Base-by-base conservation (phyloP, 2,797 vertebrate species). In the Carcharodon carcharias region DNA sequence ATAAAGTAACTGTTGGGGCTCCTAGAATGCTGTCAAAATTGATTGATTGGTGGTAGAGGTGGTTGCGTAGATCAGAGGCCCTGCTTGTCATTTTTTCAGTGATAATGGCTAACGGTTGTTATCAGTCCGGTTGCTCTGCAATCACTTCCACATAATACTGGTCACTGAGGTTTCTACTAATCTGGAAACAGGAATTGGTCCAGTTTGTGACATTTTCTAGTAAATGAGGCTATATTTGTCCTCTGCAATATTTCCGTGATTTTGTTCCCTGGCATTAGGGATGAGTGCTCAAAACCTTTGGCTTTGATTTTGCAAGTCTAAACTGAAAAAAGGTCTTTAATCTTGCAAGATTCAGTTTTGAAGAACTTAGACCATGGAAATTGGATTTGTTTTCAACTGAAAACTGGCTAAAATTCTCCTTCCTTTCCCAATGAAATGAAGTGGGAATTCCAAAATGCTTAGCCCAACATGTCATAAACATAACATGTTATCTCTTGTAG, bases 11-110 rank as follows among this genome's bases (percentile, higher is more conserved):
- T 92, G 89, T 92, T 92, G 89, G 89, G 28, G 14, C 54, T 77
- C 54, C 69, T 18, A 95, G 94, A 71, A 54, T 35, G 1, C 45
- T 95, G 94, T 95, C 94, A 77, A 77, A 67, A 77, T 31, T 95
- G 94, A 95, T 95, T 95, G 94, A 95, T 95, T 95, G 69, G 94
- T 95, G 94, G 94, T 95, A 56, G 94, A 58, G 94, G 94, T 95
- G 94, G 94, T 95, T 95, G 67, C 69, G 50, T 77, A 77, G 26
- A 77, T 58, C 67, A 95, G 94, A 95, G 31, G 45, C 45, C 14
- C 50, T 95, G 69, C 69, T 95, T 95, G 94, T 95, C 69, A 21
- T 73, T 71, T 95, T 56, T n/a, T 95, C 5, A 7, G 69, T 95
- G 94, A 95, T 95, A 95, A 56, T 95, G 94, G 50, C 50, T 95